phyloP scores from a whole-genome alignment of 2,113 vertebrate species.

The Piaya cayana region DNA sequence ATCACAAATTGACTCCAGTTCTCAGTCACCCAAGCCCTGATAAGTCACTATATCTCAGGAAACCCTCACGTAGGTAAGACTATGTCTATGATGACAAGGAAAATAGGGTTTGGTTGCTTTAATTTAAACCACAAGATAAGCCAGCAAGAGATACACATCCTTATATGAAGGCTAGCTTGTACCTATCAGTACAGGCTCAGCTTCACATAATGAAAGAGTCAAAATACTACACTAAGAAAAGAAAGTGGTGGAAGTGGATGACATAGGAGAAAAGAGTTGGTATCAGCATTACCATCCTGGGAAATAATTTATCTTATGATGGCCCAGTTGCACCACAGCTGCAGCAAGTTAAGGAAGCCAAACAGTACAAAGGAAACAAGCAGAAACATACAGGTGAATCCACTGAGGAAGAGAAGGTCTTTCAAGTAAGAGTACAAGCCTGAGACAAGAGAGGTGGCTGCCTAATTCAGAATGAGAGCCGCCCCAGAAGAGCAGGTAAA shows the following conservation, averaged over 20 bases:
- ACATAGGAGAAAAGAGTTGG: background rate
- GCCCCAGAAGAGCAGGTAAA: background rate
- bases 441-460: background rate
- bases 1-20: background rate
- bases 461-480: background rate
- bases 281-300: background rate
- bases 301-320: background rate
- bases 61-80: background rate
- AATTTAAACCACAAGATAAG: background rate
- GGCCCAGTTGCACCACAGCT: background rate
- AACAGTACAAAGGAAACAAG: background rate
- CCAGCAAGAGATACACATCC: background rate
- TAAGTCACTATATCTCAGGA: background rate
- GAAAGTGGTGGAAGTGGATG: background rate
- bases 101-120: background rate
- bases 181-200: background rate
- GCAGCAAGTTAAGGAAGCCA: background rate
- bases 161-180: background rate
- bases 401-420: background rate
- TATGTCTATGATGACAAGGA: background rate
- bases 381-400: background rate
- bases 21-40: background rate
- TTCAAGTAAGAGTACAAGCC: background rate
- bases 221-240: background rate
- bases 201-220: background rate